Conservation (phyloP, 2,888 invertebrate species). For the Zygaena filipendulae region DNA sequence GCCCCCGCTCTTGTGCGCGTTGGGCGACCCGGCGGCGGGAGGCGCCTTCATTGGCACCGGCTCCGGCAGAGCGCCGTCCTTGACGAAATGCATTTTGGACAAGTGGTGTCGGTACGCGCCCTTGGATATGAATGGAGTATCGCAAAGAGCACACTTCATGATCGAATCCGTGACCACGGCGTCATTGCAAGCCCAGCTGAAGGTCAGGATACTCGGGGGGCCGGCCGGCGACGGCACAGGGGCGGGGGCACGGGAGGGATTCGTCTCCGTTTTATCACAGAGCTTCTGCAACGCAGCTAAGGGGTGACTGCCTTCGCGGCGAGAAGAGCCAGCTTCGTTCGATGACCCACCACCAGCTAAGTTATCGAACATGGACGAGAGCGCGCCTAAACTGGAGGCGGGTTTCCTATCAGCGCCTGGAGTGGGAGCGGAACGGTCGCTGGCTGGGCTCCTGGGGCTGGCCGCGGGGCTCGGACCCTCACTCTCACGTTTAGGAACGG, state of each 20-base stretch:
- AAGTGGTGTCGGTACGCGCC: conserved; percentile 97
- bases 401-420: conserved; percentile 74
- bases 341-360: conserved; percentile 71
- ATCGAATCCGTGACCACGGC: conserved; percentile 90
- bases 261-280: conserved; percentile 93
- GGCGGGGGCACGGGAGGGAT: conserved; percentile 67
- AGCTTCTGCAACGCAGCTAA: conserved; percentile 94
- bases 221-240: conserved; percentile 71
- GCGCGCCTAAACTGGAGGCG: conserved; percentile 79
- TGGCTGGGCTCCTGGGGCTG: conserved; percentile 80
- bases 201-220: conserved; percentile 87
- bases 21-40: conserved; percentile 50
- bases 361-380: conserved; percentile 92
- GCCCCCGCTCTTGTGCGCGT: conserved; percentile 48
- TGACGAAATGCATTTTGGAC: conserved; percentile 95
- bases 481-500: conserved; percentile 61
- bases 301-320: conserved; percentile 85
- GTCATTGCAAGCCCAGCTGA: conserved; percentile 95
- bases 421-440: conserved; percentile 79
- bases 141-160: conserved; percentile 95
- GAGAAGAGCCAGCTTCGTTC: conserved; percentile 65
- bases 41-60: conserved; percentile 73
- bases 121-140: conserved; percentile 95
- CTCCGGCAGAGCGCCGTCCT: conserved; percentile 88
- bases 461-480: conserved; percentile 65